Evolutionary conservation across 30 jellyfish, hydroid and myxozoan species (phyloP).

Genomic region (Aurelia sp.): DNA sequence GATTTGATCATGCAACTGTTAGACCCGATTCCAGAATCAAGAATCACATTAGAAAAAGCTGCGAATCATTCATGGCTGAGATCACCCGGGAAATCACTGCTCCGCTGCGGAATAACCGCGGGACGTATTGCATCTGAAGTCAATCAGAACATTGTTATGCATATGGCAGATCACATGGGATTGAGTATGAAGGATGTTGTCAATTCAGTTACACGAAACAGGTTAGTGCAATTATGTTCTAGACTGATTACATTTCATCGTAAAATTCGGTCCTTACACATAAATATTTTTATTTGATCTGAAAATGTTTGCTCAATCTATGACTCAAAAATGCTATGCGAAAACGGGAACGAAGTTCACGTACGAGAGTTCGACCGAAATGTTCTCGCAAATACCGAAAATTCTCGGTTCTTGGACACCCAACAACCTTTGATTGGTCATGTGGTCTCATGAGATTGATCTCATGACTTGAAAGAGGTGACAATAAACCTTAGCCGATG

Average conservation of each 20-base stretch:
- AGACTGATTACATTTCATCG: too few relatives aligned
- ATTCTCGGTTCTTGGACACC: too few relatives aligned
- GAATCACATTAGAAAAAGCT: slow-evolving; percentile 89
- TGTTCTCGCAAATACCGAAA: too few relatives aligned
- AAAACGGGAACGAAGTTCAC: too few relatives aligned
- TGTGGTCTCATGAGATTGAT: too few relatives aligned
- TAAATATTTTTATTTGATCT: too few relatives aligned
- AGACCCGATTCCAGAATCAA: slow-evolving; percentile 92
- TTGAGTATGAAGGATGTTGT: slow-evolving; percentile 75
- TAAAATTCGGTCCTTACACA: background rate
- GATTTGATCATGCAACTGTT: slow-evolving; percentile 86
- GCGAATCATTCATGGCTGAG: slow-evolving; percentile 92
- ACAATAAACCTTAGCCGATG: too few relatives aligned
- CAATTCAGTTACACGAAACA: slow-evolving; percentile 76
- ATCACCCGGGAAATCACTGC: slow-evolving; percentile 35
- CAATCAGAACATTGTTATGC: slow-evolving; percentile 70
- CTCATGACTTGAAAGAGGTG: too few relatives aligned
- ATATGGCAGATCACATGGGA: slow-evolving; percentile 76
- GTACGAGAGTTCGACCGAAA: too few relatives aligned
- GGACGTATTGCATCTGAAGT: slow-evolving; percentile 36
- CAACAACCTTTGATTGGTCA: too few relatives aligned
- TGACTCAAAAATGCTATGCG: background rate
- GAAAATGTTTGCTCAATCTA: background rate
- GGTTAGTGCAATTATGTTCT: slow-evolving; percentile 26
- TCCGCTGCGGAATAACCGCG: slow-evolving; percentile 31